Base-by-base conservation (phyloP, 1,140 invertebrate species). In the Paralvinella palmiformis region DNA sequence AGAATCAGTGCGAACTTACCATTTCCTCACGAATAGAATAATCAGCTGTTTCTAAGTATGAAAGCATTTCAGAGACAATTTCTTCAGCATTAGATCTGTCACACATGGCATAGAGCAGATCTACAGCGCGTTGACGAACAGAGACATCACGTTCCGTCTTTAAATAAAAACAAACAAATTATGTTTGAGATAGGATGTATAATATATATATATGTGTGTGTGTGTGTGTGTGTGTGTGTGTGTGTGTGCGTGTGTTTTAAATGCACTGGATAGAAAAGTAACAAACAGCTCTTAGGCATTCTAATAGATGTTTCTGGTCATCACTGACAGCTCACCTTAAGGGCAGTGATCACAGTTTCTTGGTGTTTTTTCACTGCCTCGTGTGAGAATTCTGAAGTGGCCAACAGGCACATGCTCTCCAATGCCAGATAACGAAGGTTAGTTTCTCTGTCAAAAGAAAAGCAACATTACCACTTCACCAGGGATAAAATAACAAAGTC, bases 301-400 rank as follows among this genome's bases (percentile, higher is more conserved):
- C n/a, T n/a, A 52, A 52, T 48, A 2, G 10, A 2, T 20, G 17
- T 29, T 27, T 0, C 48, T 52, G 13, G 20, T 7, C 13, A n/a
- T 4, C 48, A 10, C 7, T 52, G 0, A 32, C 22, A 15, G 7
- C 35, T n/a, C 76, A 88, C 88, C 81, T 99, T 99, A 85, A 99
- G 91, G 2, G 97, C 97, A 55, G 96, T 86, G 68, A 99, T 98
- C 35, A 99, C 96, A 22, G 98, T 97, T 83, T 99, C 96, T 82
- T 99, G 96, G 79, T 99, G 97, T 76, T 99, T 99, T 79, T 99
- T 99, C 0, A 99, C 96, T 67, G 97, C 97, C 80, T 99, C 97
- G 82, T 99, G 96, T 33, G 96, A 98, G 79, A 99, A 98, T 83
- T 99, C 97, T 1, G 96, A 98, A 10, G 94, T 99, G 24, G 97